Evolutionary conservation across 2,888 invertebrate genomes (phyloP).

Genomic region (Sarcophaga carnaria): DNA sequence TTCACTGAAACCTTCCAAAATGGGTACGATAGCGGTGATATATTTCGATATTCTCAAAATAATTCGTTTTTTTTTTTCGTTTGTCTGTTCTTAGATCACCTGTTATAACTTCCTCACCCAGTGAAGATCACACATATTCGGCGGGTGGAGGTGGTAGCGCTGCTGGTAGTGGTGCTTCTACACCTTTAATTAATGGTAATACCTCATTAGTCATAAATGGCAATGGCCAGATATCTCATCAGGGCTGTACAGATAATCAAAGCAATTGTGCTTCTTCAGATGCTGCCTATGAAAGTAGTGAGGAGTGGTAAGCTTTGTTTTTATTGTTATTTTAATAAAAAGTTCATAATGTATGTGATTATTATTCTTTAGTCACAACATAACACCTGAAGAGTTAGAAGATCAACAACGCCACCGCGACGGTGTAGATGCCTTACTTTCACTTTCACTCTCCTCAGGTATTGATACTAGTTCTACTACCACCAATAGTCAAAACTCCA

Average conservation of each 20-base stretch:
- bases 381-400: constrained; percentile 83
- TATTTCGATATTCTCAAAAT: no score
- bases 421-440: constrained; percentile 90
- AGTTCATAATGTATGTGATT: no score
- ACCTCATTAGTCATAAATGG: constrained; percentile 72
- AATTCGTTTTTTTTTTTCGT: not conserved
- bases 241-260: constrained; percentile 77
- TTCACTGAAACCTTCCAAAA: constrained; percentile 82
- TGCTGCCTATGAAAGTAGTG: constrained; percentile 84
- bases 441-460: constrained; percentile 88
- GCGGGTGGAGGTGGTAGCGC: constrained; percentile 82
- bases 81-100: constrained; percentile 76
- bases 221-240: constrained; percentile 68
- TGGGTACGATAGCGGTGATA: constrained; percentile 74
- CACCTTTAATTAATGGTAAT: constrained; percentile 75
- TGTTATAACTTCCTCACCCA: constrained; percentile 93
- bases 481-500: constrained; percentile 69
- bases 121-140: constrained; percentile 97
- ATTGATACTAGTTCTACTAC: constrained; percentile 72
- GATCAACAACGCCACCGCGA: constrained; percentile 89
- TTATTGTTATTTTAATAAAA: not conserved
- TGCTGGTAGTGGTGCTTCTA: constrained; percentile 72
- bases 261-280: constrained; percentile 83
- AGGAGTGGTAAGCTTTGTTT: constrained; percentile 82
- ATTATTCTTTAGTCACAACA: constrained; percentile 75